A percentile compares a stretch with the other conserved stretches of the same genome.
Conservation (phyloP, 2,113 vertebrate species). For the Ceyx margarethae region DNA sequence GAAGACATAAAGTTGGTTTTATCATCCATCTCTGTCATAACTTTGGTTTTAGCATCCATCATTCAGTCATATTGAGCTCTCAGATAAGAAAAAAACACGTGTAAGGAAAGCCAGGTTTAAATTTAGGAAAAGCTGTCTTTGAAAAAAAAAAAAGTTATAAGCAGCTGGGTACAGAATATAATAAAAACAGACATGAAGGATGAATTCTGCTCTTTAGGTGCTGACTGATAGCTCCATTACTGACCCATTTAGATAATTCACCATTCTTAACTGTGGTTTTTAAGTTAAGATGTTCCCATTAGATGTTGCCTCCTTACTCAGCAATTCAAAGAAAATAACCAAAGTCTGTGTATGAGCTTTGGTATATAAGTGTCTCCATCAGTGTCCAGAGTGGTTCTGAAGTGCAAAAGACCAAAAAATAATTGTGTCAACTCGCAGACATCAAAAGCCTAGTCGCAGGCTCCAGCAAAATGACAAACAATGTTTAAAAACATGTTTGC, state of each 20-base stretch:
- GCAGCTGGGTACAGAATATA: not conserved
- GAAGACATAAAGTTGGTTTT: not conserved
- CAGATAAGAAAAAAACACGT: not conserved
- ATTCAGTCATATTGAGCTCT: not conserved
- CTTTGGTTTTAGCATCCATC: not conserved
- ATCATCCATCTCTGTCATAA: not conserved
- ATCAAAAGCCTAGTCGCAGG: not conserved
- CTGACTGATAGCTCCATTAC: not conserved
- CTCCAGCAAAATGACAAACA: constrained; percentile 34
- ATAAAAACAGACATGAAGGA: not conserved
- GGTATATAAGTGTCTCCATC: fast-evolving
- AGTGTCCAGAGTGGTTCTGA: not conserved
- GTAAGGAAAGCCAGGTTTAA: not conserved
- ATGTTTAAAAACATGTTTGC: constrained; percentile 37
- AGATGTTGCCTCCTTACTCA: not conserved
- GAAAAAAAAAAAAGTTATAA: not conserved
- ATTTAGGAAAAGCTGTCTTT: not conserved
- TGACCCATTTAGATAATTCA: not conserved
- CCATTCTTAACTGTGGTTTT: not conserved
- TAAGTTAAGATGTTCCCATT: not conserved
- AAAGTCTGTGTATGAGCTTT: fast-evolving
- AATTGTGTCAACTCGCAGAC: not conserved
- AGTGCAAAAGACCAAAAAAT: not conserved
- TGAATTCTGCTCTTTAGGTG: not conserved
- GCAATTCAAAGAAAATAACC: not conserved